phyloP scores from a whole-genome alignment of 1,140 invertebrate genomes.

The Aphelenchoides fujianensis region DNA sequence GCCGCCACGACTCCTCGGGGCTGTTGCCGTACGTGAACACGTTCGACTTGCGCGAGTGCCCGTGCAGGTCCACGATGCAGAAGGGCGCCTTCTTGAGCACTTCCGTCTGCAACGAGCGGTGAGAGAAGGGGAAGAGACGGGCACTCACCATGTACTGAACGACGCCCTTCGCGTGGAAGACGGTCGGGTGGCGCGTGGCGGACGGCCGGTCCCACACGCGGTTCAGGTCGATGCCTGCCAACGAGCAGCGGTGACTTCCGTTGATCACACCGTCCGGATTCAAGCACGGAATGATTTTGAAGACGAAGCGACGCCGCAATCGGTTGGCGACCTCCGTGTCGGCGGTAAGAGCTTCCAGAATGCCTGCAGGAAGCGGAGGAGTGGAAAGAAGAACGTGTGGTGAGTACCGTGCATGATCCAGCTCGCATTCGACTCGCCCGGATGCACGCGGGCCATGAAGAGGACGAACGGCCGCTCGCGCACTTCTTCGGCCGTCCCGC shows the following conservation, averaged over 20 bases:
- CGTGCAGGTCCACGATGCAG: conserved; percentile 87
- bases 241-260: conserved; percentile 81
- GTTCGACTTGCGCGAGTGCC: conserved; percentile 81
- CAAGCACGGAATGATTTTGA: conserved; percentile 90
- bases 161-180: conserved; percentile 83
- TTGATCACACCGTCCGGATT: conserved; percentile 82
- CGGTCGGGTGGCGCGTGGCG: conserved; percentile 76
- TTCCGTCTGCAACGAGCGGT: conserved; percentile 41
- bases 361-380: too few species aligned
- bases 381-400: conserved; percentile 71
- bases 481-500: conserved; percentile 71
- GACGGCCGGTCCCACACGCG: conserved; percentile 82
- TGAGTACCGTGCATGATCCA: conserved; percentile 80
- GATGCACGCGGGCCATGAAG: conserved; percentile 78
- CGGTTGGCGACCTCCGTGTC: conserved; percentile 74
- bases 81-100: conserved; percentile 67
- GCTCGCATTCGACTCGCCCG: conserved; percentile 81
- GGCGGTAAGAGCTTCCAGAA: conserved; percentile 80
- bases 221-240: conserved; percentile 73
- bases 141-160: conserved; percentile 56
- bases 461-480: conserved; percentile 64
- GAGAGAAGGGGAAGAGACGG: not conserved
- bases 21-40: conserved; percentile 84
- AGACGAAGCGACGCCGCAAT: conserved; percentile 69
- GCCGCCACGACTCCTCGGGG: conserved; percentile 66